A percentile compares a stretch with the other conserved stretches of the same genome.
These are phyloP conservation scores for Urocyon cinereoargenteus DNA, from an alignment of 2,797 vertebrate species.

Conservation along the genomic window DNA sequence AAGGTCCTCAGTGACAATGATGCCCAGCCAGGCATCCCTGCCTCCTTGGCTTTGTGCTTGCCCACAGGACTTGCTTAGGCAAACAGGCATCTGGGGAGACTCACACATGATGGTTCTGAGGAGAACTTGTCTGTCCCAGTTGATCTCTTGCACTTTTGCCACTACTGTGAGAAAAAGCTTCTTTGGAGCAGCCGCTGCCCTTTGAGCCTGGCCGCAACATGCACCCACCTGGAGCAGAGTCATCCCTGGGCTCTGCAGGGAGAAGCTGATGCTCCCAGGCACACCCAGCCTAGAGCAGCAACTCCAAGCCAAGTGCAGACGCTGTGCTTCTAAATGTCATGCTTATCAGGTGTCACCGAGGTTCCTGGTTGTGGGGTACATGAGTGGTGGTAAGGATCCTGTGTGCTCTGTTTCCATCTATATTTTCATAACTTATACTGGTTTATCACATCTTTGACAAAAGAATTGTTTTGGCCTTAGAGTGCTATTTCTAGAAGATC, in stretches of 20 bases:
- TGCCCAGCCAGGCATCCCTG: background rate
- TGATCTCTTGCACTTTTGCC: background rate
- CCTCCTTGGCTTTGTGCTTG: background rate
- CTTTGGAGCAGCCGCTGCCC: background rate
- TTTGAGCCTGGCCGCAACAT: no score
- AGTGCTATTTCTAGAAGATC: background rate
- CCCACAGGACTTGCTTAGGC: background rate
- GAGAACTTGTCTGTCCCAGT: background rate
- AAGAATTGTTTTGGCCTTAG: background rate
- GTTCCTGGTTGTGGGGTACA: background rate
- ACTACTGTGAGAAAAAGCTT: background rate
- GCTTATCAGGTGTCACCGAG: background rate
- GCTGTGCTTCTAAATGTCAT: rapidly evolving
- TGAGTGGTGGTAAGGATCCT: background rate
- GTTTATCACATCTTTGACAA: background rate
- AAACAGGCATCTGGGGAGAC: background rate
- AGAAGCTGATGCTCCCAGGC: background rate
- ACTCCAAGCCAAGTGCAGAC: background rate
- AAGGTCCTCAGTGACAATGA: background rate
- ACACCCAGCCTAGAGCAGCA: no score
- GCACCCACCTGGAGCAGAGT: no score
- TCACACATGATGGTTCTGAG: background rate
- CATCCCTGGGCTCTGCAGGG: background rate
- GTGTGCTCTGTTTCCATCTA: background rate
- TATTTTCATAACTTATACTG: background rate